These are phyloP conservation scores for Andrena camellia DNA, from an alignment of 2,888 invertebrate genomes.

Conservation along the genomic window DNA sequence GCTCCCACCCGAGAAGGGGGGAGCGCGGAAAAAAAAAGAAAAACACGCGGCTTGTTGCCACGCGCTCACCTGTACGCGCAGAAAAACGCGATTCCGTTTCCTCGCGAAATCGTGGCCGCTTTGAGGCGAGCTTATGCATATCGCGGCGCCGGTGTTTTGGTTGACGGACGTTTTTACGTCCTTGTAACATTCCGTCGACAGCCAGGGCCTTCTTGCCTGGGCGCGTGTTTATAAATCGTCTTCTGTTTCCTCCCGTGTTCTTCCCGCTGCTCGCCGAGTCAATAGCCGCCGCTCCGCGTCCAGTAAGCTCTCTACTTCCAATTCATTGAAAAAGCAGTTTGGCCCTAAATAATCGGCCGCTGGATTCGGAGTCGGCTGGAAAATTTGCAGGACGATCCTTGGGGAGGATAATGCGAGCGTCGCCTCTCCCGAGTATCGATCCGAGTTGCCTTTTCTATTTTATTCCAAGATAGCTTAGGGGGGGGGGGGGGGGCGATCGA, in stretches of 20 bases:
- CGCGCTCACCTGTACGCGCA: slow-evolving; percentile 1
- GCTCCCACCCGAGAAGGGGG: background rate
- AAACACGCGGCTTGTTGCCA: slow-evolving; percentile 25
- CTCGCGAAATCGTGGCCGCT: background rate
- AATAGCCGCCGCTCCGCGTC: background rate
- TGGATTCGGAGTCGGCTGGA: no score
- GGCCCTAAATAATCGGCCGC: no score
- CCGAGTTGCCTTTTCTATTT: no score
- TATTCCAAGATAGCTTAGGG: background rate
- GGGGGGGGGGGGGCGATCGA: background rate
- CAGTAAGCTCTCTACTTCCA: background rate
- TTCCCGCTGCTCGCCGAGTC: slow-evolving; percentile 4
- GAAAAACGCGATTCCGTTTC: slow-evolving; percentile 30
- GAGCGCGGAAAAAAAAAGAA: background rate
- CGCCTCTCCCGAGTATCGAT: no score
- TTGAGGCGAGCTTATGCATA: slow-evolving; percentile 44
- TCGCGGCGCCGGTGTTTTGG: slow-evolving; percentile 53
- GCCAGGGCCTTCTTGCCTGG: slow-evolving; percentile 20
- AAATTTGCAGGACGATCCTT: no score
- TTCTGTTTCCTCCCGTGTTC: slow-evolving; percentile 37
- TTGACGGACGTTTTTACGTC: slow-evolving; percentile 62
- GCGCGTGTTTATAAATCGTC: slow-evolving; percentile 36
- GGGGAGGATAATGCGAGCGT: no score
- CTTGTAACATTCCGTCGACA: slow-evolving; percentile 53
- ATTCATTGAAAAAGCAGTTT: slow-evolving; percentile 8